Evolutionary conservation across 1,140 invertebrate species (phyloP), one percentile per base, ranked within the genome.

Genomic region (Tetranychus cinnabarinus): DNA sequence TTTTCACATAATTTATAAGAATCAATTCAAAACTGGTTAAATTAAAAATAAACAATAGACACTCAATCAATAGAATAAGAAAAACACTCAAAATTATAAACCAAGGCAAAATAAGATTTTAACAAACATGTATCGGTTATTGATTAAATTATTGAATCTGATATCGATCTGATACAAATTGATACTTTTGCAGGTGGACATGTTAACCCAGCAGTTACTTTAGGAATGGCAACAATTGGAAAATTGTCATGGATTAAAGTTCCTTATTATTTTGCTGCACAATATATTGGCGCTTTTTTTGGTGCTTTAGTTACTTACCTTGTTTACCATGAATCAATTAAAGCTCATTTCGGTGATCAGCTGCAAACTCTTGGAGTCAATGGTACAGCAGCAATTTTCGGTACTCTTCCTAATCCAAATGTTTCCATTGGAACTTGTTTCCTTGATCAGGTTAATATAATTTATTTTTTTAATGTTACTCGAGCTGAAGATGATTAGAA

Each of bases 201-300:
- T 67, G 64, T 80, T 15, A 80, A 79, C 67, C 78, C 78, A n/a
- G 76, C 77, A 6, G 75, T 80, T 1, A 73, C 76, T 0, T 57
- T 79, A 10, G 73, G 75, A 23, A 67, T 75, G 64, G 72, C 72
- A 1, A 56, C 71, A 12, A 61, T 78, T 15, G 73, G 75, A 3
- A 71, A 72, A 62, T 66, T 75, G 5, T 64, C 68, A 3, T 76
- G 73, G 70, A 64, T 65, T 13, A 74, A 75, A 65, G 69, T 78
- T 8, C 70, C 74, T 34, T 62, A 74, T 10, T 81, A 77, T 67
- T 67, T 71, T 58, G n/a, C 74, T 7, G 78, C 71, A 4, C 80
- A 81, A 67, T 77, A 76, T 63, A 36, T 78, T 0, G 80, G 78
- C 15, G 61, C 60, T 46, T 68, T 69, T 58, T 35, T 66, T 2